Evolutionary conservation across 2,888 invertebrate species (phyloP), one percentile per base, ranked within the genome.

Genomic region (Eulithis testata): DNA sequence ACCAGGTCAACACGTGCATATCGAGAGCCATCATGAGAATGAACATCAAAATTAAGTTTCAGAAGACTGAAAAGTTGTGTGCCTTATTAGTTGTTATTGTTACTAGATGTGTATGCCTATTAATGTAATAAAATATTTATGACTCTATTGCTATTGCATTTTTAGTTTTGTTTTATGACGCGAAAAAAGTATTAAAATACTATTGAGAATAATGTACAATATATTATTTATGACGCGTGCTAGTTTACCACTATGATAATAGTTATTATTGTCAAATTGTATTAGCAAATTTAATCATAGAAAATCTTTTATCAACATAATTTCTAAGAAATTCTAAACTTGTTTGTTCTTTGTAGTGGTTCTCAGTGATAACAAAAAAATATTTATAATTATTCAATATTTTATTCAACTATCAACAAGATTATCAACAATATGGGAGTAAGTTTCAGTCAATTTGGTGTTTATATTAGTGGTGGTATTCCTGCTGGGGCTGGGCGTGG

Each of bases 101-200:
- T 91, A 68, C 80, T 91, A 92, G 82, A 89, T 91, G 90, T 90
- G 90, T 91, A 83, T 73, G 72, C 68, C 73, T 80, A 78, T 73
- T 77, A 67, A 67, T 69, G 43, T 74, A 78, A 72, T 79, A 82
- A 69, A 47, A 12, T 66, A 63, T 73, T 71, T 73, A 72, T 40
- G 40, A 40, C 8, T 40, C 8, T 11, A 40, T 40, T 40, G 3
- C 37, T 21, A 21, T 21, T 31, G 6, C 3, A 47, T 12, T 47
- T 14, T 44, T n/a, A 3, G 11, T 49, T 47, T 49, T 49, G 21
- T 11, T 21, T 53, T 65, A 31, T 21, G 6, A 31, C 31, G 31
- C n/a, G n/a, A n/a, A n/a, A n/a, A n/a, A n/a, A n/a, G n/a, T n/a
- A n/a, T n/a, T n/a, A n/a, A n/a, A n/a, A n/a, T n/a, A n/a, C n/a